Conservation (phyloP, 2,888 invertebrate species). For the Euzophera pinguis region DNA sequence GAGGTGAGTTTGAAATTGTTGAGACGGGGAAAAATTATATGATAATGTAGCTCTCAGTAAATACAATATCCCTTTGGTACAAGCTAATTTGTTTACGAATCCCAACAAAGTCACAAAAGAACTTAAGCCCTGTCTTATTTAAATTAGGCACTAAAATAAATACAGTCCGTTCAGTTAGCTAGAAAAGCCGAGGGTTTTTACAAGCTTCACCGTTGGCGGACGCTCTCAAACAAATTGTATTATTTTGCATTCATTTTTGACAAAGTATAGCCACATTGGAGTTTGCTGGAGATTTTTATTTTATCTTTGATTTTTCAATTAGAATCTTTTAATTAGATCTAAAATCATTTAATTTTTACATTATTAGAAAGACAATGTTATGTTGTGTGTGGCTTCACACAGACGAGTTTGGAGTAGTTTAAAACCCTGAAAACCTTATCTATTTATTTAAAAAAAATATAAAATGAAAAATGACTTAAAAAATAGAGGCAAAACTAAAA, state of each 20-base stretch:
- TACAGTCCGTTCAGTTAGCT: constrained; percentile 54
- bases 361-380: too few relatives aligned
- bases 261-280: constrained; percentile 54
- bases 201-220: constrained; percentile 51
- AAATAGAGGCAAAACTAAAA: neutral
- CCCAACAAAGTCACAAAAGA: constrained; percentile 64
- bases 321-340: too few relatives aligned
- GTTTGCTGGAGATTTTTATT: constrained; percentile 35
- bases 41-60: constrained; percentile 34
- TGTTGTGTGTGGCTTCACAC: too few relatives aligned
- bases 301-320: constrained; percentile 24
- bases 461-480: too few relatives aligned
- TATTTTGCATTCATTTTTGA: constrained; percentile 77
- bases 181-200: constrained; percentile 52
- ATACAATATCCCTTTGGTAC: constrained; percentile 48
- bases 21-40: constrained; percentile 30
- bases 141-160: constrained; percentile 75
- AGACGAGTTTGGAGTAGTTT: too few relatives aligned
- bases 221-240: constrained; percentile 74
- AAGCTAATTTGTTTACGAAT: constrained; percentile 71
- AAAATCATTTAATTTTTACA: too few relatives aligned
- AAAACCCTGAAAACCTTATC: too few relatives aligned
- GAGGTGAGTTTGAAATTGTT: constrained; percentile 4
- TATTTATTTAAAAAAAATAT: too few relatives aligned
- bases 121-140: constrained; percentile 71